phyloP scores from a whole-genome alignment of 92 coral and sea anemone species.

The Meandrina meandrites region DNA sequence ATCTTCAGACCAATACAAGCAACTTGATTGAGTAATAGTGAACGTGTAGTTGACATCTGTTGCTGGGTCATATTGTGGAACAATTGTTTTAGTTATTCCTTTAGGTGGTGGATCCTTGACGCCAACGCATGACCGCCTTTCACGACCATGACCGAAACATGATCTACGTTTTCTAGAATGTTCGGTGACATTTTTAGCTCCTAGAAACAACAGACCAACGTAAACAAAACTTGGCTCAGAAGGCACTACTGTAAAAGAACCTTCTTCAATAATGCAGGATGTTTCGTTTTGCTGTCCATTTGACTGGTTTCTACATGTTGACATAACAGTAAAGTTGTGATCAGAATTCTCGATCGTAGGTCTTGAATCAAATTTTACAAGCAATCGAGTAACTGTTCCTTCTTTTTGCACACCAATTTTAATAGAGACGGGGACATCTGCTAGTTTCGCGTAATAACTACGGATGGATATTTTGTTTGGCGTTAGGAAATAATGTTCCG shows the following conservation, averaged over 20 bases:
- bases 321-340: constrained; percentile 1
- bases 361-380: not conserved
- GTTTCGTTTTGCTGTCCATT: not conserved
- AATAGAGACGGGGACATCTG: not conserved
- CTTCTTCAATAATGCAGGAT: not conserved
- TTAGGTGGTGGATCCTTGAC: constrained; percentile 47
- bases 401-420: not conserved
- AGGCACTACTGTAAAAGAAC: not conserved
- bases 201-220: not conserved
- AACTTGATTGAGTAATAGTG: constrained; percentile 45
- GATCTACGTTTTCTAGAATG: constrained; percentile 44
- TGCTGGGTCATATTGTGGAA: constrained; percentile 37
- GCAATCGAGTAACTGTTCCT: not conserved
- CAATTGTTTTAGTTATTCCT: not conserved
- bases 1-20: constrained; percentile 56
- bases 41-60: constrained; percentile 57
- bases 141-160: constrained; percentile 55
- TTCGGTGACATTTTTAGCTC: not conserved
- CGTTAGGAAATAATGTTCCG: not conserved
- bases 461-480: not conserved
- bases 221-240: not conserved
- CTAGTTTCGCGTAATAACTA: constrained; percentile 5
- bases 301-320: not conserved
- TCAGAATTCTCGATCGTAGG: not conserved
- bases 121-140: constrained; percentile 58